Conservation (phyloP, 2,797 vertebrate genomes). For the Hapalemur alaotrensis region DNA sequence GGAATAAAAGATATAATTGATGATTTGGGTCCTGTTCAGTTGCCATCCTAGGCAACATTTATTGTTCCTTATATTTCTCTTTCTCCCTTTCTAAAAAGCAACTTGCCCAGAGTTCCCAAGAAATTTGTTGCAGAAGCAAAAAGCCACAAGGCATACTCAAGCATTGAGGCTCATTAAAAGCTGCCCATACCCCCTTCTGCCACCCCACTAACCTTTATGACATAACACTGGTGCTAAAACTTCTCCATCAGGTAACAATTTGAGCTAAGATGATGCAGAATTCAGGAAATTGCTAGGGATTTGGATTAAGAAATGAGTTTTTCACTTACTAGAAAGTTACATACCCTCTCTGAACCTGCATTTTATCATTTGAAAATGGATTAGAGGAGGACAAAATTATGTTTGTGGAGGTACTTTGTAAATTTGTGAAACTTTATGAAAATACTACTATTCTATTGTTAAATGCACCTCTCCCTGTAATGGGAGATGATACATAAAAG, state of each 20-base stretch:
- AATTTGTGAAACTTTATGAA: conserved; percentile 15
- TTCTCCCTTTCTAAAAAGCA: neutral
- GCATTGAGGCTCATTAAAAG: neutral
- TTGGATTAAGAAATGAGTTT: neutral
- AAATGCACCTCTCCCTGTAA: neutral
- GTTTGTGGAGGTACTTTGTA: conserved; percentile 26
- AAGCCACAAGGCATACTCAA: neutral
- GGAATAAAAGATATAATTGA: neutral
- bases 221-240: neutral
- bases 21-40: neutral
- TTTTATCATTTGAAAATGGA: conserved; percentile 39
- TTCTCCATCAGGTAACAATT: neutral
- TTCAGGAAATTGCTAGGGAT: neutral
- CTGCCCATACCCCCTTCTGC: neutral
- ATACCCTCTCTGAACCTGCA: neutral
- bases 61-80: neutral
- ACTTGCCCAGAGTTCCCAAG: neutral
- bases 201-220: neutral
- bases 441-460: conserved; percentile 40
- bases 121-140: conserved; percentile 15
- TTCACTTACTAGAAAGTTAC: neutral
- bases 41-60: neutral
- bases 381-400: neutral
- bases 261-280: neutral
- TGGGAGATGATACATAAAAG: neutral